These are phyloP conservation scores for Orcinus orca DNA, from an alignment of 2,113 vertebrate genomes.

Conservation along the genomic window DNA sequence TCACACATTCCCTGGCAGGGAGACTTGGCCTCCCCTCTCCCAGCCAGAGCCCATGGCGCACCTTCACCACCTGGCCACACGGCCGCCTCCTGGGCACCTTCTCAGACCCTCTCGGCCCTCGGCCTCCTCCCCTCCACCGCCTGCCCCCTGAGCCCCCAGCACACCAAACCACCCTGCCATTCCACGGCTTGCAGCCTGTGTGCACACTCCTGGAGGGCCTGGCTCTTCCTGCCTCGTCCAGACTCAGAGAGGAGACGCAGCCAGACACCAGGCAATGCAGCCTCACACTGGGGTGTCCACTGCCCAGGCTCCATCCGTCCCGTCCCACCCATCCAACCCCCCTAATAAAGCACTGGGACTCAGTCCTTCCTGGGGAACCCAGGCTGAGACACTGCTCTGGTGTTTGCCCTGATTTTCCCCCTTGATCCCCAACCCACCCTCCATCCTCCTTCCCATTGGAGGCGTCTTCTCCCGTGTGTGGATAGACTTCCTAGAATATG, in stretches of 20 bases:
- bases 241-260: background rate
- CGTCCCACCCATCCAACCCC: background rate
- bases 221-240: background rate
- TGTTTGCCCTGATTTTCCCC: too few relatives aligned
- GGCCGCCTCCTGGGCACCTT: fast-evolving
- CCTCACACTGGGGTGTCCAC: fast-evolving
- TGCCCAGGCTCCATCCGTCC: background rate
- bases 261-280: background rate
- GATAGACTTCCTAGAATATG: background rate
- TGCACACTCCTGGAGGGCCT: background rate
- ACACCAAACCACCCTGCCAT: fast-evolving
- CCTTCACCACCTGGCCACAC: fast-evolving
- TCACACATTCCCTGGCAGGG: background rate
- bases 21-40: background rate
- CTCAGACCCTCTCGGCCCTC: background rate
- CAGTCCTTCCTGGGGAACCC: background rate
- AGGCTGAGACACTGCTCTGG: background rate
- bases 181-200: background rate
- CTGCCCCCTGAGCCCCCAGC: too few relatives aligned
- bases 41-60: fast-evolving
- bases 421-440: background rate
- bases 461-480: background rate
- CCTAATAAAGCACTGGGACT: background rate
- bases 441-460: background rate
- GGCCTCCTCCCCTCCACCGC: too few relatives aligned